Percentiles rank a stretch among this genome's conserved stretches.
Conservation (phyloP, 2,113 vertebrate species). For the Rhipidura dahli region DNA sequence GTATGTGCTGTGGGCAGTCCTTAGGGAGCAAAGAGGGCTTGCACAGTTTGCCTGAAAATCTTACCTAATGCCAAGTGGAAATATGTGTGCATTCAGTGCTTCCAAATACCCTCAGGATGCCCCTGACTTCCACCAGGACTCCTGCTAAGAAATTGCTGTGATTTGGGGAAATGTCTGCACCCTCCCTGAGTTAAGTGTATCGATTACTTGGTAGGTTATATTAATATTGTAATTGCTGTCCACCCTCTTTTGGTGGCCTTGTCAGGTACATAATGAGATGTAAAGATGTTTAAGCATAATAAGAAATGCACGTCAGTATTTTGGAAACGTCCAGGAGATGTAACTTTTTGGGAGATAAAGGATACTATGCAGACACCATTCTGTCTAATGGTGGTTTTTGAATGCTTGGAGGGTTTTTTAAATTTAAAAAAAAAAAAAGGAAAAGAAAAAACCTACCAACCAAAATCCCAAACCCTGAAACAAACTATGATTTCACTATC, state of each 20-base stretch:
- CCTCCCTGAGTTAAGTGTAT: background rate
- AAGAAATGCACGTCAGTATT: background rate
- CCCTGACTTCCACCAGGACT: background rate
- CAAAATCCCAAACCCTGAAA: background rate
- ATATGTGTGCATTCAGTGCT: rapidly evolving
- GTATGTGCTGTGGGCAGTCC: background rate
- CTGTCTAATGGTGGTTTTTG: background rate
- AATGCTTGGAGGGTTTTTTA: background rate
- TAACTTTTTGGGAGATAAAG: background rate
- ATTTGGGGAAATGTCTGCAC: background rate
- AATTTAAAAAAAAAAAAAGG: background rate
- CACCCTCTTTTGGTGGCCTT: background rate
- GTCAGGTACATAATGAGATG: background rate
- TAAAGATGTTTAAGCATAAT: background rate
- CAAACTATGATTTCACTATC: background rate
- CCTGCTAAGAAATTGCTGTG: background rate
- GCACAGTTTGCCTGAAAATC: background rate
- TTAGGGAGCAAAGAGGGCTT: background rate
- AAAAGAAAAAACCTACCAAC: background rate
- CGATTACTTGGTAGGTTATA: background rate
- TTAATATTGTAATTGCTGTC: background rate
- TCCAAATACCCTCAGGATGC: background rate
- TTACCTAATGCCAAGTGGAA: background rate
- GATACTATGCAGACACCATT: background rate
- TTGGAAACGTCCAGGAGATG: background rate